Evolutionary conservation across 1,140 invertebrate genomes (phyloP), one percentile per base, ranked within the genome.

Genomic region (Drosophila tsacasi): DNA sequence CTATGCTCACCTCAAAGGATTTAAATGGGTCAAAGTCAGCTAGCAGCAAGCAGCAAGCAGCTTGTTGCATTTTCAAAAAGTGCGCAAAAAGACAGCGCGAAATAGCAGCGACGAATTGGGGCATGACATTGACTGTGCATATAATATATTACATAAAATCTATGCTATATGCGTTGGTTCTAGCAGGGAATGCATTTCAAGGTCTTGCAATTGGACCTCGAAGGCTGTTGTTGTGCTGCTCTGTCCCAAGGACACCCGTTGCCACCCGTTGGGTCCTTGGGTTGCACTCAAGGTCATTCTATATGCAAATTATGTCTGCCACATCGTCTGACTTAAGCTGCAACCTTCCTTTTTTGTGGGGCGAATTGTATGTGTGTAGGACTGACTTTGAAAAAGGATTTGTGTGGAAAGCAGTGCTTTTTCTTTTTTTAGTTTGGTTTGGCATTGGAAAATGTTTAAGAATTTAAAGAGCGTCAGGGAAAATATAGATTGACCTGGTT

Each of bases 21-120:
- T 82, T 91, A 90, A 90, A 90, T 90, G 62, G 85, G 85, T 90
- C 85, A 90, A 90, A 85, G 85, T 91, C 86, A 91, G 79, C 85
- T 37, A 52, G 69, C 37, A 27, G 27, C 32, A 10, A 32, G 32
- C 32, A 35, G 32, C 32, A 76, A 35, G 32, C 32, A 76, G 85
- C 85, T 90, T 90, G 85, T 90, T 90, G 83, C 83, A 78, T 69
- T 76, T 76, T 57, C 17, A 40, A 68, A 55, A 71, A 71, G 44
- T 79, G 79, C 61, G 83, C 83, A 86, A 81, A 83, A 85, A 73
- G 71, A 72, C 54, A 25, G 35, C 9, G 15, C 62, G 39, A 85
- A 79, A 84, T 71, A 89, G 78, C 69, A 72, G 81, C 73, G 49
- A 60, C 81, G 76, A 90, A 90, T 90, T 90, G 85, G 85, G 86